Base-by-base conservation (phyloP, 2,888 invertebrate genomes). In the Scaptomyza flava region DNA sequence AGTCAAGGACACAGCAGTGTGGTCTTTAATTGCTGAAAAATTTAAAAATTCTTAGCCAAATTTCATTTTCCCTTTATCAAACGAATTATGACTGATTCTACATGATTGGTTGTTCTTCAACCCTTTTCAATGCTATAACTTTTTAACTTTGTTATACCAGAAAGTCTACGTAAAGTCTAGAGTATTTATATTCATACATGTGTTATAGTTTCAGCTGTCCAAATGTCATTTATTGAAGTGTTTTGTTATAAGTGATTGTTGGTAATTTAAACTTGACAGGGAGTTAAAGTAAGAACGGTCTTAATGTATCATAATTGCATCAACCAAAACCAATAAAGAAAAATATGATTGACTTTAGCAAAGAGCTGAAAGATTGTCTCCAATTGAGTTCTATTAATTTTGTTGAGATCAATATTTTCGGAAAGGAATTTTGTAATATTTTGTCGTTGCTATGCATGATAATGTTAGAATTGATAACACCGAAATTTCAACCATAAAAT, bases 231-330 rank as follows among this genome's bases (percentile, higher is more conserved):
- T 31, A 20, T 48, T 58, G 8, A 48, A 52, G 47, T 31, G 14
- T 12, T 56, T 51, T 17, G 33, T 46, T 64, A 56, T 57, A 34
- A 43, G 30, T 27, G 31, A 56, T 52, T 48, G 47, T 42, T 31
- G 9, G 2, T 52, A 63, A 52, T 69, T 52, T 42, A 51, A 54
- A 67, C 54, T 70, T 65, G 14, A 2, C 8, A 12, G 8, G 23
- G 20, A 8, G 14, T 41, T 66, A 45, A 31, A 17, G 27, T 45
- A 20, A 42, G 20, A 56, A 33, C 20, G 56, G 66, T 41, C 59
- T 20, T 8, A 8, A 31, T 31, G 4, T 36, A 56, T 66, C 38
- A 60, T 60, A 42, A 48, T 38, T 34, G 1, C 6, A 23, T 27
- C n/a, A 23, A 34, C 33, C 7, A 33, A 1, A 38, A 47, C 30